Evolutionary conservation across 1,140 invertebrate species (phyloP).

Genomic region (Pseudomyrmex concolor): DNA sequence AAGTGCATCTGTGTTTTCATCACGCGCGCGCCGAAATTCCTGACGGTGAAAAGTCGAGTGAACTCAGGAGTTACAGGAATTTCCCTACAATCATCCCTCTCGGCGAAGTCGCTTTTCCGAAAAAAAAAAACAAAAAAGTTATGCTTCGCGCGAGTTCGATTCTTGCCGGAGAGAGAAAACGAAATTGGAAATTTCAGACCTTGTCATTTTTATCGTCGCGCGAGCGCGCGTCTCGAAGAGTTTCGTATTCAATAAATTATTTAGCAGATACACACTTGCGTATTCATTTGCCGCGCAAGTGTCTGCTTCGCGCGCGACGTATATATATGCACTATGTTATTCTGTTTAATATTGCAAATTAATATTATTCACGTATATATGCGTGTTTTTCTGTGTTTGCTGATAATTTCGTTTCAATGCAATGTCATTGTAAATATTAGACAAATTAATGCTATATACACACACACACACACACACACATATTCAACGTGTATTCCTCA

Average conservation of each 20-base stretch:
- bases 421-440: too few relatives aligned
- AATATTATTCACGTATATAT: background rate
- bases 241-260: background rate
- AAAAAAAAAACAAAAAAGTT: slow-evolving; percentile 11
- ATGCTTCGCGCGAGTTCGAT: slow-evolving; percentile 27
- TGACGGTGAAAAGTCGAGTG: slow-evolving; percentile 14
- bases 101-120: background rate
- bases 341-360: background rate
- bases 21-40: slow-evolving; percentile 52
- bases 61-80: slow-evolving; percentile 33
- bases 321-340: background rate
- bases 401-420: too few relatives aligned
- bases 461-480: too few relatives aligned
- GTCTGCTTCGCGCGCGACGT: too few relatives aligned
- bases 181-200: slow-evolving; percentile 1
- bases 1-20: slow-evolving; percentile 43
- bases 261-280: background rate
- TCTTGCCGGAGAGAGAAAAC: slow-evolving; percentile 24
- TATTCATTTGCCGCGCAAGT: background rate
- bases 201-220: background rate
- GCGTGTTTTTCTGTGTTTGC: too few relatives aligned
- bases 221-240: background rate
- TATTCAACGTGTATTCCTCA: too few relatives aligned
- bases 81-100: slow-evolving; percentile 1
- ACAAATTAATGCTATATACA: too few relatives aligned